Evolutionary conservation across 2,797 vertebrate species (phyloP), one percentile per base, ranked within the genome.

Genomic region (Liparis tanakae): DNA sequence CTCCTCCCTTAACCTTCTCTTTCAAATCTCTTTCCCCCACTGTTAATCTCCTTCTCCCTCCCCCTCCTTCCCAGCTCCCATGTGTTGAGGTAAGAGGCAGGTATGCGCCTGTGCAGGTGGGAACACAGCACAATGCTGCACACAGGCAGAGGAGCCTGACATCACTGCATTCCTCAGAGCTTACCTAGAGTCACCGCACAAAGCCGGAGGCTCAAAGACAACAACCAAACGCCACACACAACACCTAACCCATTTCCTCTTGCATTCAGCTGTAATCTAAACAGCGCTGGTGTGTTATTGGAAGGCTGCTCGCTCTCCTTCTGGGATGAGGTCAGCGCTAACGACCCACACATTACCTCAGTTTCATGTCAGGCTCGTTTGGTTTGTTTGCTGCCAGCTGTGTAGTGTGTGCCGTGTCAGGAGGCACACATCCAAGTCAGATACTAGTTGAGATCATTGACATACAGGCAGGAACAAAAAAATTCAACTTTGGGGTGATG

Each of bases 131-230:
- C 62, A n/a, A 25, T 14, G 22, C 79, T 80, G 61, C 78, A 78
- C 60, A 9, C 74, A 22, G 56, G 53, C 65, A 71, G 68, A 67
- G 13, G 2, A 62, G 61, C 39, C 79, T 92, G 87, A 92, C 88
- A 87, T 91, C 91, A 91, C 65, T 50, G 6, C 92, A 93, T 93
- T 92, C 92, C 90, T 85, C 65, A 80, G 67, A 33, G 74, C 83
- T 92, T 81, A 92, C 82, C 80, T 85, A 73, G 30, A 71, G 65
- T 25, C 57, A 15, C 44, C 0, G 37, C 73, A 79, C 72, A 82
- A 78, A 86, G 70, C 55, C 22, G 41, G 18, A 10, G 50, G 20
- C 50, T 22, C 50, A 51, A 22, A 51, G 15, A 72, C 79, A 84
- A 82, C 84, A 85, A 68, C 70, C 37, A 69, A 78, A 72, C 77